Evolutionary conservation across 2,797 vertebrate species (phyloP).

Genomic region (Anableps anableps): DNA sequence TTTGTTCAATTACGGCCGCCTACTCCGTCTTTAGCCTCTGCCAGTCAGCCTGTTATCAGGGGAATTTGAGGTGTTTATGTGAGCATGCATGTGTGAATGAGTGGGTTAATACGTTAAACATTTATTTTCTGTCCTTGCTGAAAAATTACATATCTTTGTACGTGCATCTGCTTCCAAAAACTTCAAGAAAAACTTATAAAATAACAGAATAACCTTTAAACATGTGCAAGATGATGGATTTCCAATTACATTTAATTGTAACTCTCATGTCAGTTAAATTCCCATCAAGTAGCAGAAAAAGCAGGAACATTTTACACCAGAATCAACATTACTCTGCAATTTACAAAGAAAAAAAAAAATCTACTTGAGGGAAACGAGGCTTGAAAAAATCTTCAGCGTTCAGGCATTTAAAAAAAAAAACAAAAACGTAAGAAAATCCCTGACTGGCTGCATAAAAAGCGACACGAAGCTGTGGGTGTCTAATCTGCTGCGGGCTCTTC

Average conservation of each 20-base stretch:
- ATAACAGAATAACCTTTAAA: neutral
- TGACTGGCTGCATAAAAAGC: slow-evolving; percentile 82
- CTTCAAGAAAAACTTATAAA: slow-evolving; percentile 12
- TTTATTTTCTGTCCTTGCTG: slow-evolving; percentile 4
- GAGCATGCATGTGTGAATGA: slow-evolving; percentile 25
- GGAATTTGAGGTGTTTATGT: slow-evolving; percentile 64
- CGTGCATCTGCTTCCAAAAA: neutral
- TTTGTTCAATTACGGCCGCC: slow-evolving; percentile 80
- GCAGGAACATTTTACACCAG: slow-evolving; percentile 32
- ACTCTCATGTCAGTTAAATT: slow-evolving; percentile 24
- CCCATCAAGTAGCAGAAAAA: slow-evolving; percentile 26
- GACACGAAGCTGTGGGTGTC: slow-evolving; percentile 85
- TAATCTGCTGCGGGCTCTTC: slow-evolving; percentile 83
- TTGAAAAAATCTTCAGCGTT: slow-evolving; percentile 75
- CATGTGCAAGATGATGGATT: slow-evolving; percentile 17
- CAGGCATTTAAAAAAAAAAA: slow-evolving; percentile 51
- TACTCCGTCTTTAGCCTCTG: slow-evolving; percentile 79
- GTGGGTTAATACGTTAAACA: slow-evolving; percentile 18
- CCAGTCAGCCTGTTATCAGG: slow-evolving; percentile 76
- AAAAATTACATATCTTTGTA: slow-evolving; percentile 3
- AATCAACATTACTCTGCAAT: slow-evolving; percentile 55
- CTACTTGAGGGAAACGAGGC: slow-evolving; percentile 59
- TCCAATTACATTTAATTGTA: slow-evolving; percentile 28
- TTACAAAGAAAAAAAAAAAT: slow-evolving; percentile 50
- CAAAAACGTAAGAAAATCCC: slow-evolving; percentile 79